Evolutionary conservation across 2,888 invertebrate genomes (phyloP), one percentile per base, ranked within the genome.

Genomic region (Drosophila falleni): DNA sequence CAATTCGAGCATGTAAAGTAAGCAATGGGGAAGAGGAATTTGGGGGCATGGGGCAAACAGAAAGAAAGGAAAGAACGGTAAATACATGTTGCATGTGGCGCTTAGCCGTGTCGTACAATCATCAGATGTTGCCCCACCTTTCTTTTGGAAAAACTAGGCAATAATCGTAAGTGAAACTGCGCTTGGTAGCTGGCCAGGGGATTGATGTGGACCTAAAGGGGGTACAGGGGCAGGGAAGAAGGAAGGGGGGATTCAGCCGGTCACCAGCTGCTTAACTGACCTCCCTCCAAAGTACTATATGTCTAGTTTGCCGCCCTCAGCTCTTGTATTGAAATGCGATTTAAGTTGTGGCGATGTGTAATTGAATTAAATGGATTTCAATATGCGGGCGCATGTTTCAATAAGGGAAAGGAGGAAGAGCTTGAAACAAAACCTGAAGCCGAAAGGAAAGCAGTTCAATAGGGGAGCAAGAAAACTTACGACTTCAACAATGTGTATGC

Each of bases 1-100:
- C 89, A 90, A 90, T 86, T 90, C 89, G 81, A 91, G 87, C 91
- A 89, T 91, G 81, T 87, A 89, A 90, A 90, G 85, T 31, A 46
- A 78, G 59, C n/a, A 39, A 23, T 19, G 35, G 54, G 31, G 9
- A 13, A 15, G 11, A 33, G 15, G 16, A 10, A 3, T 3, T 11
- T 11, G 9, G 42, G 42, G 19, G 44, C 5, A 31, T 19, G 10
- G 1, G 15, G 9, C 33, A 53, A 19, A 16, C 13, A 49, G 8
- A 19, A 31, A 41, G 39, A 46, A 23, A 66, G 71, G 63, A 71
- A 68, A 71, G 63, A 59, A 74, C 72, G 71, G 71, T 71, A 77
- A 77, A 74, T 87, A 86, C 89, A 89, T 86, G 86, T 86, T 86
- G 86, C 86, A 86, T 86, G 89, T 59, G 88, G 75, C 76, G 86